Base-by-base conservation (phyloP, 92 coral and sea anemone genomes). In the Zoanthus gigantus region DNA sequence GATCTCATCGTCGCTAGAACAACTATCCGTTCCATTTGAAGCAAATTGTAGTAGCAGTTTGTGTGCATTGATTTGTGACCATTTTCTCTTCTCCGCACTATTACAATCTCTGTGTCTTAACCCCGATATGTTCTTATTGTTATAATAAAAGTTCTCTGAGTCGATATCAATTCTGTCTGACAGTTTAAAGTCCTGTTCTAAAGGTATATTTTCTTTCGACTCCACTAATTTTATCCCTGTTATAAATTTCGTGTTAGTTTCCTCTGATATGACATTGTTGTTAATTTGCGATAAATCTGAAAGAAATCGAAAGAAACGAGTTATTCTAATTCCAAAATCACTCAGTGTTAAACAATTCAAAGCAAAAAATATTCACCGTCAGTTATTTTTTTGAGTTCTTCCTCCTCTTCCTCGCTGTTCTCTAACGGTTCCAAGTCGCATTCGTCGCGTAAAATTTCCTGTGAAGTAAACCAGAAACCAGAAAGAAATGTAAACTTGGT, bases 1-100 rank as follows among this genome's bases (percentile, higher is more conserved):
- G 11, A 97, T 92, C 85, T 97, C 99, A 37, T 97, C 99, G 84
- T 97, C 99, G 85, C 97, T 94, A 3, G 99, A 97, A n/a, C 98
- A 97, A 72, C 99, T 97, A 76, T 97, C 99, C 45, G 89, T 88
- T 29, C 98, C 98, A 74, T 81, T 81, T 34, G 98, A 95, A 18
- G 93, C 92, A 45, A 92, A 86, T 37, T 92, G 95, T 34, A 93
- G 92, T 11, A 90, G 91, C 11, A 93, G 76, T 72, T 92, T 93
- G 68, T 93, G 93, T 45, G 94, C 86, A 74, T 90, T 97, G 52
- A 91, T 90, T 87, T 97, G 97, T 29, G 99, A 94, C 99, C 99
- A 94, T 83, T 97, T 97, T 91, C 99, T 91, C 71, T 97, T 97
- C 86, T 97, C 99, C 17, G 99, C 95, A 11, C 94, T 83, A 74